Evolutionary conservation across 2,888 invertebrate genomes (phyloP).

Genomic region (Agrotis segetum): DNA sequence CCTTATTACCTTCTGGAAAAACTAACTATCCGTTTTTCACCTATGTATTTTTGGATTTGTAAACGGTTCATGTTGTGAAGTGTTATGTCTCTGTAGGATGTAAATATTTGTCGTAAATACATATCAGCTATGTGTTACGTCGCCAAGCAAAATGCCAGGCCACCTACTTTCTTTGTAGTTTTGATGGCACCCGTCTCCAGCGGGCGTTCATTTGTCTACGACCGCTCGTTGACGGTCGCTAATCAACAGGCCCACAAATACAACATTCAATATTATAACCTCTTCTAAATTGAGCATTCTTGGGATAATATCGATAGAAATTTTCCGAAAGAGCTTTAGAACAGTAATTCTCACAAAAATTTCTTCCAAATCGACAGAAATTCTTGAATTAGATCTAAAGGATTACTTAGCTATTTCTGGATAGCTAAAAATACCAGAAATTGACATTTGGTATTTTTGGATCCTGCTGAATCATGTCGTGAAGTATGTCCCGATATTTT

Average conservation of each 20-base stretch:
- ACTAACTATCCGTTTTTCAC: neutral
- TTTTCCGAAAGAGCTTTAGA: neutral
- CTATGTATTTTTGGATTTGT: conserved; percentile 21
- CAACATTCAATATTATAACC: conserved; percentile 25
- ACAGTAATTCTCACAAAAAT: neutral
- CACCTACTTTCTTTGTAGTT: conserved; percentile 78
- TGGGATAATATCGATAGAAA: neutral
- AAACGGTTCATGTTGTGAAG: conserved; percentile 10
- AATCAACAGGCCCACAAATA: conserved; percentile 68
- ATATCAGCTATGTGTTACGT: conserved; percentile 45
- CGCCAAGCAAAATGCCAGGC: conserved; percentile 64
- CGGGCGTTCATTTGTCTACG: conserved; percentile 75
- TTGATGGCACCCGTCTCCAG: conserved; percentile 69
- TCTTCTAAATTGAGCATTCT: conserved; percentile 16
- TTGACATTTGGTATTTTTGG: neutral
- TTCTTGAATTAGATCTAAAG: neutral
- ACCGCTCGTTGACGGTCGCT: conserved; percentile 71
- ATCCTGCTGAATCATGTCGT: neutral
- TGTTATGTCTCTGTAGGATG: conserved; percentile 22
- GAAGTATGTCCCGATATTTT: neutral
- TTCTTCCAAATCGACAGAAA: neutral
- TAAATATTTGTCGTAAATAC: conserved; percentile 52
- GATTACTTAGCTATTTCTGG: neutral
- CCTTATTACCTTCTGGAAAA: neutral
- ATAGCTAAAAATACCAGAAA: neutral